These are phyloP conservation scores for Amblyornis subalaris DNA, from an alignment of 2,113 vertebrate species.

Conservation along the genomic window DNA sequence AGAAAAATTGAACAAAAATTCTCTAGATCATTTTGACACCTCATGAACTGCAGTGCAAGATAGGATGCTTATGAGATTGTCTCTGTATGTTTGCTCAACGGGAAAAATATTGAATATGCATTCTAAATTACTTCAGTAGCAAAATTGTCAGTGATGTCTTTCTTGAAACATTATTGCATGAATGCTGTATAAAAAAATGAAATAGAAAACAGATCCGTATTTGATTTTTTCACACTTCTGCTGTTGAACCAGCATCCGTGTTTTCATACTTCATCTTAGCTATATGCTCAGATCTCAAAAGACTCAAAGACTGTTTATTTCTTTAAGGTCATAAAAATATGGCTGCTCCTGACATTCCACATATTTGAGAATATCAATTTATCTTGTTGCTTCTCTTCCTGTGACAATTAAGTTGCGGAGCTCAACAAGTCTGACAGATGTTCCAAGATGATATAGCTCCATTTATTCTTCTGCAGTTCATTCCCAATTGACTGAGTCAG, in stretches of 20 bases:
- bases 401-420: neutral
- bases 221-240: neutral
- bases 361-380: neutral
- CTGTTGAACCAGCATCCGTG: rapidly evolving
- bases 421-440: neutral
- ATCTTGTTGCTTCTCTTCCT: neutral
- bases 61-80: neutral
- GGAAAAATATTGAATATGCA: neutral
- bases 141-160: neutral
- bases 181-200: neutral
- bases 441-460: neutral
- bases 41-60: neutral
- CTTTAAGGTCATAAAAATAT: neutral
- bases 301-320: neutral
- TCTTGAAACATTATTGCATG: neutral
- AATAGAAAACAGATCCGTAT: neutral
- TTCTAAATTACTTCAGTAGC: neutral
- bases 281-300: neutral
- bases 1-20: neutral
- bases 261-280: neutral
- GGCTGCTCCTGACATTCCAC: neutral
- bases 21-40: neutral
- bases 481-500: neutral
- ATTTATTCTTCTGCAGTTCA: neutral
- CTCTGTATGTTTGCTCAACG: neutral